Percentiles rank a stretch among this genome's conserved stretches.
Conservation (phyloP, 2,888 invertebrate genomes). For the Papilio elwesi region DNA sequence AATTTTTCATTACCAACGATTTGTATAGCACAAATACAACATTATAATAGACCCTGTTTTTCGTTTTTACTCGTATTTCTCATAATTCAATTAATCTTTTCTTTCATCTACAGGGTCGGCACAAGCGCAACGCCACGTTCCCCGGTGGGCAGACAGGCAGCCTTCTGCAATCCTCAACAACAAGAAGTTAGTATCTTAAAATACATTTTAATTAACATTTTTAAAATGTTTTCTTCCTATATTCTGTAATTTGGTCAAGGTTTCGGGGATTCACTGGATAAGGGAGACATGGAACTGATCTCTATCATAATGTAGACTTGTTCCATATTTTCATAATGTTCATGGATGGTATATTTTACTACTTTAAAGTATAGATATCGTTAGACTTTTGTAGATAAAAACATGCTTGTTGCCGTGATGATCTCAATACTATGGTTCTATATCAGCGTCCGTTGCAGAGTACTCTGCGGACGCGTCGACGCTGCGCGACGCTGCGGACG, state of each 20-base stretch:
- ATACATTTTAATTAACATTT: not conserved
- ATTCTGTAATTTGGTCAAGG: too few relatives aligned
- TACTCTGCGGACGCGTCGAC: conserved; percentile 79
- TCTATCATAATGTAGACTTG: not conserved
- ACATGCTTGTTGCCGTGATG: not conserved
- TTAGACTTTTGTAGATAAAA: too few relatives aligned
- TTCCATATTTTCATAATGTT: not conserved
- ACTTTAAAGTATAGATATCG: too few relatives aligned
- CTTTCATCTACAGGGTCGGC: conserved; percentile 85
- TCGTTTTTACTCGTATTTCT: not conserved
- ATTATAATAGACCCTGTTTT: too few relatives aligned
- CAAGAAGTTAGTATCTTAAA: conserved; percentile 81
- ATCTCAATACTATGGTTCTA: not conserved
- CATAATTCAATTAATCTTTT: conserved; percentile 2
- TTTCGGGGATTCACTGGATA: too few relatives aligned
- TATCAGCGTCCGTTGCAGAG: conserved; percentile 55
- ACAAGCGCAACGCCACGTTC: conserved; percentile 91
- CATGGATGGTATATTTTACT: too few relatives aligned
- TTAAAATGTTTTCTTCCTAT: not conserved
- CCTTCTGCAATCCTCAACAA: conserved; percentile 84
- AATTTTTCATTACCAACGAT: too few relatives aligned
- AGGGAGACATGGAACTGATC: too few relatives aligned
- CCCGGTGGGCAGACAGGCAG: conserved; percentile 89
- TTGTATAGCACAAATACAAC: too few relatives aligned
- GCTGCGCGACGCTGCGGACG: conserved; percentile 79